Evolutionary conservation across 1,140 invertebrate genomes (phyloP).

Genomic region (Druon quercuslanigerum): DNA sequence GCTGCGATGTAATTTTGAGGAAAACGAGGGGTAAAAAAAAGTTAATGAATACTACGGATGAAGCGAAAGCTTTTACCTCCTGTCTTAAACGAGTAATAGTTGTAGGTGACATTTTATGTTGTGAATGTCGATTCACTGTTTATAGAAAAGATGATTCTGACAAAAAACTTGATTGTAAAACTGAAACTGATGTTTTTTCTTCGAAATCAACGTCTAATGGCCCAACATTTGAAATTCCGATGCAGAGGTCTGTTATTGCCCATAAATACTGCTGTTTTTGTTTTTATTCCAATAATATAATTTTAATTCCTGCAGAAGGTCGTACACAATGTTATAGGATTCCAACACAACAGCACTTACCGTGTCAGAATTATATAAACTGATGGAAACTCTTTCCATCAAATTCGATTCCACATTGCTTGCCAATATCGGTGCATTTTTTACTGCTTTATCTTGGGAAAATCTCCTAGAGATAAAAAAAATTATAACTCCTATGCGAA

Average conservation of each 20-base stretch:
- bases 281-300: slow-evolving; percentile 31
- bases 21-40: background rate
- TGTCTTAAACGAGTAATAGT: too few species aligned
- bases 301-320: slow-evolving; percentile 38
- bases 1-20: background rate
- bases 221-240: background rate
- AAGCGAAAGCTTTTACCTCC: too few species aligned
- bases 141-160: too few species aligned
- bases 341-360: background rate
- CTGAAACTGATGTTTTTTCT: too few species aligned
- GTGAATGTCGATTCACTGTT: too few species aligned
- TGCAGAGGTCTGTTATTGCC: background rate
- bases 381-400: too few species aligned
- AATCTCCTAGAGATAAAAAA: background rate
- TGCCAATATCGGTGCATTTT: background rate
- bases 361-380: background rate
- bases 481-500: too few species aligned
- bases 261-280: slow-evolving; percentile 16
- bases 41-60: too few species aligned
- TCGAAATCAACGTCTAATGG: background rate
- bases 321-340: slow-evolving; percentile 34
- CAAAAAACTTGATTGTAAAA: background rate
- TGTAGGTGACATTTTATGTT: too few species aligned
- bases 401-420: too few species aligned
- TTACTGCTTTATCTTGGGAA: background rate